Evolutionary conservation across 2,888 invertebrate species (phyloP).

Genomic region (Taenaris catops): DNA sequence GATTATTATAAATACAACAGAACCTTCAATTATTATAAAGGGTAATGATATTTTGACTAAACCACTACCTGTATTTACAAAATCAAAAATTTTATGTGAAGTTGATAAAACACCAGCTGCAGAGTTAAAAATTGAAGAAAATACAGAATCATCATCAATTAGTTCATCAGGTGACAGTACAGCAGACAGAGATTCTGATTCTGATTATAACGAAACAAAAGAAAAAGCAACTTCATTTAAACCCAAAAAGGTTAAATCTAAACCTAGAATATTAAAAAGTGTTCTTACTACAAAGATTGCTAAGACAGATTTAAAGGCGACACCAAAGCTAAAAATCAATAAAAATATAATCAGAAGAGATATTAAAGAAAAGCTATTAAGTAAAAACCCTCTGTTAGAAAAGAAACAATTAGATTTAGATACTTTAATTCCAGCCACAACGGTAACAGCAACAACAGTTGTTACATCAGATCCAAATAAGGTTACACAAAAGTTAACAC

Average conservation of each 20-base stretch:
- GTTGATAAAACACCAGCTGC: constrained; percentile 39
- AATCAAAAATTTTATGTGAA: constrained; percentile 46
- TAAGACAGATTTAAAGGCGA: constrained; percentile 49
- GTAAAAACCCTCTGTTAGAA: constrained; percentile 43
- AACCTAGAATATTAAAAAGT: constrained; percentile 61
- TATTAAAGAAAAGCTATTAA: constrained; percentile 52
- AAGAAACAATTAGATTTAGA: constrained; percentile 37
- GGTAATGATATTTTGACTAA: constrained; percentile 62
- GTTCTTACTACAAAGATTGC: constrained; percentile 36
- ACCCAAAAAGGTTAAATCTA: constrained; percentile 50
- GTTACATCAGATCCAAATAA: constrained; percentile 44
- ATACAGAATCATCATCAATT: constrained; percentile 68
- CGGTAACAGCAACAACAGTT: constrained; percentile 38
- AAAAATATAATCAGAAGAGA: constrained; percentile 51
- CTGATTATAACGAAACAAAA: constrained; percentile 76
- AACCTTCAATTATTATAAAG: constrained; percentile 54
- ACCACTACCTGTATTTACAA: constrained; percentile 45
- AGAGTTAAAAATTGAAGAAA: constrained; percentile 66
- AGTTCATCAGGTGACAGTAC: constrained; percentile 76
- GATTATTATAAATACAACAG: constrained; percentile 52
- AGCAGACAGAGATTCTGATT: constrained; percentile 82
- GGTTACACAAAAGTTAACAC: constrained; percentile 59
- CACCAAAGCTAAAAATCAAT: constrained; percentile 45
- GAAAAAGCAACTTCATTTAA: constrained; percentile 48
- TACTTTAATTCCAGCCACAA: constrained; percentile 28